phyloP scores from a whole-genome alignment of 2,888 invertebrate species.

The Atrina japonica region DNA sequence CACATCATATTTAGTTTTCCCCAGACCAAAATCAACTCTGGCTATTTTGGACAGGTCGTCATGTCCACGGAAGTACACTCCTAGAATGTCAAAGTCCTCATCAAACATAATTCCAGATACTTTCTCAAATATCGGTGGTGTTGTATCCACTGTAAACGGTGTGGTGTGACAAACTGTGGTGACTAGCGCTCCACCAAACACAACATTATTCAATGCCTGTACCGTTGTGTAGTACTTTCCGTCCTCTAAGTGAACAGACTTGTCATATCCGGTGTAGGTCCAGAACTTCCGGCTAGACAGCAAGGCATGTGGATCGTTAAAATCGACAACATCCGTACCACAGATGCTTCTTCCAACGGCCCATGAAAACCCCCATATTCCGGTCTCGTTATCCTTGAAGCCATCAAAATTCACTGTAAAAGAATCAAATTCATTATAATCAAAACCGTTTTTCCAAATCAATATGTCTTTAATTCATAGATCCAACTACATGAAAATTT shows the following conservation, averaged over 20 bases:
- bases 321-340: conserved; percentile 55
- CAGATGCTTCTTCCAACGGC: conserved; percentile 62
- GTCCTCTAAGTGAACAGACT: conserved; percentile 59
- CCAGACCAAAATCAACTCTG: conserved; percentile 65
- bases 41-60: conserved; percentile 58
- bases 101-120: conserved; percentile 64
- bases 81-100: conserved; percentile 64
- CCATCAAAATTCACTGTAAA: conserved; percentile 68
- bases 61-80: conserved; percentile 58
- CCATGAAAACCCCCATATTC: conserved; percentile 67
- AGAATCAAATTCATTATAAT: neutral
- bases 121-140: conserved; percentile 56
- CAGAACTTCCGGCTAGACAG: conserved; percentile 60
- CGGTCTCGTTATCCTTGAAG: conserved; percentile 69
- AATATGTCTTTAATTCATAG: too few species aligned
- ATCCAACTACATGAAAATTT: neutral
- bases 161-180: conserved; percentile 67
- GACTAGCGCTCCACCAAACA: conserved; percentile 64
- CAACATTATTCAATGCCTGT: conserved; percentile 62
- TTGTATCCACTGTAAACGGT: conserved; percentile 64
- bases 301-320: conserved; percentile 61
- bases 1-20: conserved; percentile 64
- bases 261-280: conserved; percentile 65
- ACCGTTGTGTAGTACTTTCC: conserved; percentile 67
- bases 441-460: neutral